Percentiles rank a stretch among this genome's conserved stretches.
Evolutionary conservation across 2,888 invertebrate genomes (phyloP).

Genomic region (Ichneumoninae sp.): DNA sequence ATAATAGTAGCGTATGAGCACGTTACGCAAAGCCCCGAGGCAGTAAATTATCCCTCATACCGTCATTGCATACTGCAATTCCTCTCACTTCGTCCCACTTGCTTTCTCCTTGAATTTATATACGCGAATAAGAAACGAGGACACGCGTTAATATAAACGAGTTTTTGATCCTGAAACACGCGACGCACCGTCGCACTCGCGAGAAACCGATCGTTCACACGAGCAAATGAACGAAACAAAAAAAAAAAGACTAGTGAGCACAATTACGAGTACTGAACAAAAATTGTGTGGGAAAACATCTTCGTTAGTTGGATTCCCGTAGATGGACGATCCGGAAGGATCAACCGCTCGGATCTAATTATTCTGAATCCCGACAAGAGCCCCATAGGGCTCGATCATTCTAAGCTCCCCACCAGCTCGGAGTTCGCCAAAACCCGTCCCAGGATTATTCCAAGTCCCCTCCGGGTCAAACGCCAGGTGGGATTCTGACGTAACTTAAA

Average conservation of each 20-base stretch:
- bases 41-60: slow-evolving; percentile 51
- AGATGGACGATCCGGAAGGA: background rate
- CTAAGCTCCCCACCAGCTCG: too few relatives aligned
- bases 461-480: too few relatives aligned
- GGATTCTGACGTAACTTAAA: too few relatives aligned
- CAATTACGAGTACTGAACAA: background rate
- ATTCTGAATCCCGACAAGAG: too few relatives aligned
- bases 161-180: slow-evolving; percentile 13
- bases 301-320: background rate
- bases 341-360: too few relatives aligned
- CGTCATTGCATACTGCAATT: background rate
- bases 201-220: background rate
- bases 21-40: slow-evolving; percentile 46
- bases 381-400: too few relatives aligned
- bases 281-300: background rate
- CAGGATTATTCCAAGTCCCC: too few relatives aligned
- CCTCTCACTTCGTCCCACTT: slow-evolving; percentile 5
- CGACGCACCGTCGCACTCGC: background rate
- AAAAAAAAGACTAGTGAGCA: background rate
- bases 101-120: slow-evolving; percentile 34
- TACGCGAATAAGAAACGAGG: slow-evolving; percentile 22
- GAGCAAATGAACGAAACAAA: background rate
- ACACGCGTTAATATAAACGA: slow-evolving; percentile 39
- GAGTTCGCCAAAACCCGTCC: too few relatives aligned
- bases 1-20: slow-evolving; percentile 56